Conservation (phyloP, 2,797 vertebrate genomes). For the Rhodeus uyekii region DNA sequence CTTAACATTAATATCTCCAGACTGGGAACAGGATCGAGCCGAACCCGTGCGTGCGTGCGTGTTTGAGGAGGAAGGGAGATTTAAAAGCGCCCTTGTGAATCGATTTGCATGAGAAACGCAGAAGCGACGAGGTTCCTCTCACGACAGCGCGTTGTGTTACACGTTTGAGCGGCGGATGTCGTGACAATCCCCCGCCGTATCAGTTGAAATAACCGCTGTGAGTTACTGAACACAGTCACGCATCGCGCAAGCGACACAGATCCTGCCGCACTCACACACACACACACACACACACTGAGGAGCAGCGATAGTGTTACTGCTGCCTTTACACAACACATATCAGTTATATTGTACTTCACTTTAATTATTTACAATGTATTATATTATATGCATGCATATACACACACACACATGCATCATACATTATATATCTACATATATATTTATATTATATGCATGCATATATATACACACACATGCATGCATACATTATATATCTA, state of each 20-base stretch:
- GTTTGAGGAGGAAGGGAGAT: conserved; percentile 30
- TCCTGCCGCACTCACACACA: no score
- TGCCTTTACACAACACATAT: neutral
- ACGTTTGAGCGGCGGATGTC: conserved; percentile 81
- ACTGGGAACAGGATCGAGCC: conserved; percentile 12
- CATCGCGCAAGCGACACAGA: no score
- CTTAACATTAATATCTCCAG: neutral
- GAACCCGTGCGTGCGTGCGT: conserved; percentile 11
- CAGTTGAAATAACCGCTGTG: conserved; percentile 79
- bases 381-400: no score
- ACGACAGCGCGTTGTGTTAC: conserved; percentile 78
- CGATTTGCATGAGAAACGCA: conserved; percentile 81
- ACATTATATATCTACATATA: no score
- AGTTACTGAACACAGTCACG: conserved; percentile 72
- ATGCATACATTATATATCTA: no score
- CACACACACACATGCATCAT: no score
- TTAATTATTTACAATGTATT: neutral
- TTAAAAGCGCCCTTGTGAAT: conserved; percentile 61
- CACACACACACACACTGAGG: no score
- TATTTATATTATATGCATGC: no score
- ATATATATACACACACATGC: no score
- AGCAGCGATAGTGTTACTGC: no score
- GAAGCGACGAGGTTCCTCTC: conserved; percentile 76
- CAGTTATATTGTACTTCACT: neutral
- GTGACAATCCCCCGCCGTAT: conserved; percentile 82